These are phyloP conservation scores for Mya arenaria DNA, from an alignment of 1,140 invertebrate species.

Conservation along the genomic window DNA sequence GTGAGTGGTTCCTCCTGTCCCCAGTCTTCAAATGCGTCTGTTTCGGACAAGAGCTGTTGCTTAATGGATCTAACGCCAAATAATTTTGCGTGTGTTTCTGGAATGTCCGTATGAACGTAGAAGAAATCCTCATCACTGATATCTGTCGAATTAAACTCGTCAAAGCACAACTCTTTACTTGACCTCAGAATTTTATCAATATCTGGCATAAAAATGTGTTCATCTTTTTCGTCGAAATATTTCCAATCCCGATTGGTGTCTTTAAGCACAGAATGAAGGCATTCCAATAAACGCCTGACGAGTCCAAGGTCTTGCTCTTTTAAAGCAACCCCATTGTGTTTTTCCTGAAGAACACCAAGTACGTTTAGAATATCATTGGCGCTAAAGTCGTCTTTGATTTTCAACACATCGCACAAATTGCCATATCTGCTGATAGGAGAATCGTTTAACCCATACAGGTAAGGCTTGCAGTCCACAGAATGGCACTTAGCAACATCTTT, in stretches of 20 bases:
- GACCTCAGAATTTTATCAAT: background rate
- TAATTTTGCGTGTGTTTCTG: background rate
- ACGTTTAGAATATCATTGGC: constrained; percentile 1
- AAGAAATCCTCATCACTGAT: constrained; percentile 7
- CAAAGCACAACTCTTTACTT: background rate
- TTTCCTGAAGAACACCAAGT: background rate
- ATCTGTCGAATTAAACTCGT: background rate
- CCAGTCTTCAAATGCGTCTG: constrained; percentile 44
- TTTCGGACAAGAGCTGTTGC: constrained; percentile 37
- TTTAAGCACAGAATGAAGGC: background rate
- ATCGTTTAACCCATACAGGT: constrained; percentile 48
- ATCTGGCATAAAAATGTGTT: background rate
- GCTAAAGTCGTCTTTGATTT: constrained; percentile 44
- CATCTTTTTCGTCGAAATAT: constrained; percentile 30
- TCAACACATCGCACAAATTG: constrained; percentile 35
- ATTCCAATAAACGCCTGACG: background rate
- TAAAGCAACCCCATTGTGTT: background rate
- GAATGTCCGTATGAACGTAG: constrained; percentile 26
- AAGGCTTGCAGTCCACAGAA: constrained; percentile 58
- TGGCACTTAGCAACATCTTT: constrained; percentile 34
- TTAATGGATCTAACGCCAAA: constrained; percentile 51
- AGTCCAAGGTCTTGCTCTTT: background rate
- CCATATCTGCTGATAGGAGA: background rate
- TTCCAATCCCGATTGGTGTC: background rate
- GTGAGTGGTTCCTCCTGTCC: constrained; percentile 73